Evolutionary conservation across 2,888 invertebrate genomes (phyloP).

Genomic region (Silvanus unidentatus): DNA sequence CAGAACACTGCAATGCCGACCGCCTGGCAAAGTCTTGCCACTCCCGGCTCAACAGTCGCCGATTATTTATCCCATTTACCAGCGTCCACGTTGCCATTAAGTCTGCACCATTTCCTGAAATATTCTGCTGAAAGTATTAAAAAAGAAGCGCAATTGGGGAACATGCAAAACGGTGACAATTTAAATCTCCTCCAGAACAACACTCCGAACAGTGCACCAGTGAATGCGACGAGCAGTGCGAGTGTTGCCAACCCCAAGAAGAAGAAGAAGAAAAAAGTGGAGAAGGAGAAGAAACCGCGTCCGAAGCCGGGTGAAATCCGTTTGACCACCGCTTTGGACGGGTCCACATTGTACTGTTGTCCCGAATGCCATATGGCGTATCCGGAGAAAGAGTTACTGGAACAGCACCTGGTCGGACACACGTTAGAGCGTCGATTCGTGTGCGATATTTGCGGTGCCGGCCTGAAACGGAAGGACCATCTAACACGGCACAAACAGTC

Average conservation of each 20-base stretch:
- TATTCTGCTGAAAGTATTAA: constrained; percentile 74
- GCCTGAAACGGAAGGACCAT: constrained; percentile 80
- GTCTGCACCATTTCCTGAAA: constrained; percentile 77
- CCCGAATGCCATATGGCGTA: constrained; percentile 88
- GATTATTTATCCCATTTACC: constrained; percentile 78
- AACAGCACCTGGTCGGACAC: constrained; percentile 82
- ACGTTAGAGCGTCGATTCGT: constrained; percentile 79
- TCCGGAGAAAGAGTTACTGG: constrained; percentile 75
- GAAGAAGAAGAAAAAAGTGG: constrained; percentile 73
- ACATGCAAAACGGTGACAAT: constrained; percentile 25
- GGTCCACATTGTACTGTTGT: constrained; percentile 79
- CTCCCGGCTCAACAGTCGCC: constrained; percentile 69
- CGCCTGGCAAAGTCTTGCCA: constrained; percentile 64
- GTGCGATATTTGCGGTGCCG: constrained; percentile 85
- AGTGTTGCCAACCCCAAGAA: constrained; percentile 59
- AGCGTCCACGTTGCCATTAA: constrained; percentile 66
- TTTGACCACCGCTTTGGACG: constrained; percentile 72
- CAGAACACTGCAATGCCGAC: constrained; percentile 50
- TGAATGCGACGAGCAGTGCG: constrained; percentile 38
- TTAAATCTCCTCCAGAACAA: constrained; percentile 36
- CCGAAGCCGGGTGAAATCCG: constrained; percentile 78
- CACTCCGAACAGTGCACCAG: constrained; percentile 33
- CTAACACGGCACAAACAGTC: constrained; percentile 81
- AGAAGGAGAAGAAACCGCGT: constrained; percentile 74
- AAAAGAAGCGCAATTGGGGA: constrained; percentile 52